phyloP scores from a whole-genome alignment of 2,113 vertebrate species.

The Riparia riparia region DNA sequence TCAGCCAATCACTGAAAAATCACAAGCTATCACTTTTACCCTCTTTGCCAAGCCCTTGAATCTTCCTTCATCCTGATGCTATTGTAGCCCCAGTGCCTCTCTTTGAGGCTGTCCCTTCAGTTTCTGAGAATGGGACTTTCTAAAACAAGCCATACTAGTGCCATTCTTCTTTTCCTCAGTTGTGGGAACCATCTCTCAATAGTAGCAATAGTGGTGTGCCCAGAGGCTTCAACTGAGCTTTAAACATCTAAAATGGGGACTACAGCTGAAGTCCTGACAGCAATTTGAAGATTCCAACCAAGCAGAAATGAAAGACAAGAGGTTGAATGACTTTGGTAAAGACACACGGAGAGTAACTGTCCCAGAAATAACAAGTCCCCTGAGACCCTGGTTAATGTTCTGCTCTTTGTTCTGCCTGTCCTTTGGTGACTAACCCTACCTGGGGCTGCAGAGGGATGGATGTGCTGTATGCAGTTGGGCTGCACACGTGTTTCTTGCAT shows the following conservation, averaged over 20 bases:
- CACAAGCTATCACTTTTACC: neutral
- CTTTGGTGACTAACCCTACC: neutral
- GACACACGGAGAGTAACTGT: neutral
- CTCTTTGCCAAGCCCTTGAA: neutral
- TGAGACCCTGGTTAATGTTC: neutral
- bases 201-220: neutral
- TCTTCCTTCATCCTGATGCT: neutral
- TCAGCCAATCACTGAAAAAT: neutral
- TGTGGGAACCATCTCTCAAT: neutral
- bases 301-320: neutral
- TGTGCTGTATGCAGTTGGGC: fast-evolving
- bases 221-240: neutral
- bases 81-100: neutral
- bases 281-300: neutral
- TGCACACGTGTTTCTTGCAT: neutral
- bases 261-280: neutral
- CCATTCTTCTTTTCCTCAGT: neutral
- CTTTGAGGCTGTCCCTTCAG: neutral
- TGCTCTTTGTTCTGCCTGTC: neutral
- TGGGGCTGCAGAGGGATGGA: neutral
- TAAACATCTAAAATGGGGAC: neutral
- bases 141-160: fast-evolving
- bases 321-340: neutral
- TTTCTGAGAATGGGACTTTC: neutral
- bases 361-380: neutral